Evolutionary conservation across 2,797 vertebrate genomes (phyloP).

Genomic region (Epinephelus coioides): DNA sequence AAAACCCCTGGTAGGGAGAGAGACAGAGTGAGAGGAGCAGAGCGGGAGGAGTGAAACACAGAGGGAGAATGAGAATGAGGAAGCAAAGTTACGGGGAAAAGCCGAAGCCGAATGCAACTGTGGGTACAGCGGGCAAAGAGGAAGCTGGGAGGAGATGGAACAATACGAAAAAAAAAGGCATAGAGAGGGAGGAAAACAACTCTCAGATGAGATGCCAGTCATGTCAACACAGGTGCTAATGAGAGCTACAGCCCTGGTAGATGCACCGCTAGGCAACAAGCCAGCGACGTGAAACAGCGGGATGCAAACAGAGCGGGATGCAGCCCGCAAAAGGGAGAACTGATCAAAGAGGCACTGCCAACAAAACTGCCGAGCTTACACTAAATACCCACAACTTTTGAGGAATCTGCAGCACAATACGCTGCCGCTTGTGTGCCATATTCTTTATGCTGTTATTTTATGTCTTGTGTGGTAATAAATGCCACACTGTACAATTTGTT

Average conservation of each 20-base stretch:
- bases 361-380: constrained; percentile 42
- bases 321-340: constrained; percentile 22
- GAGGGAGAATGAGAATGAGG: constrained; percentile 43
- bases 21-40: constrained; percentile 47
- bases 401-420: constrained; percentile 34
- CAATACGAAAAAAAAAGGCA: constrained; percentile 21
- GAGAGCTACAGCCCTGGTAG: constrained; percentile 60
- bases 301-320: constrained; percentile 53
- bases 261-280: constrained; percentile 51
- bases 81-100: not conserved
- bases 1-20: constrained; percentile 75
- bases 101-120: constrained; percentile 18
- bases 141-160: constrained; percentile 34
- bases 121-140: constrained; percentile 17
- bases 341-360: constrained; percentile 55
- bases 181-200: constrained; percentile 49
- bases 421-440: constrained; percentile 20
- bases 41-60: constrained; percentile 42
- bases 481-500: constrained; percentile 24
- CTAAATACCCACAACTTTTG: constrained; percentile 50
- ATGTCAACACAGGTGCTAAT: constrained; percentile 70
- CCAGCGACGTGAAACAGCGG: constrained; percentile 53
- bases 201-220: constrained; percentile 74
- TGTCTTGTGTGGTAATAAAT: constrained; percentile 12
- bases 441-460: constrained; percentile 22